Percentiles rank a stretch among this genome's conserved stretches.
Conservation (phyloP, 2,797 vertebrate genomes). For the Leptoclinus maculatus region DNA sequence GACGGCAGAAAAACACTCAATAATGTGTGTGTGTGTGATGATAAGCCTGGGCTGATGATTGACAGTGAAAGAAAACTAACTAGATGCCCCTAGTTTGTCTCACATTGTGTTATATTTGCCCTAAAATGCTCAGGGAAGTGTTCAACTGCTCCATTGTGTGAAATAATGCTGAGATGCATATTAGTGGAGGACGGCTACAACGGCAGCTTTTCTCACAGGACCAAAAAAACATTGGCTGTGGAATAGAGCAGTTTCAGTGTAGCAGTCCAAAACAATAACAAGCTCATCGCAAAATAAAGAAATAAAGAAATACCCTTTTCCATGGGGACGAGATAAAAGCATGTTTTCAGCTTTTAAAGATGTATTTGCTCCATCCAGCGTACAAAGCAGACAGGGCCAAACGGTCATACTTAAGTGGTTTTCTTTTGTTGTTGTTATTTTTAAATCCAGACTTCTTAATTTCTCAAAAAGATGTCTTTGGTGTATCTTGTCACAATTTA, state of each 20-base stretch:
- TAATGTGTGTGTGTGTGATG: neutral
- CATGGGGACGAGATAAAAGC: conserved; percentile 15
- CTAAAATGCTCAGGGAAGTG: conserved; percentile 23
- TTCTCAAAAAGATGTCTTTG: neutral
- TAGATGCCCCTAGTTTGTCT: conserved; percentile 23
- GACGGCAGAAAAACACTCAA: conserved; percentile 1
- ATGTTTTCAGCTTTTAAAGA: conserved; percentile 25
- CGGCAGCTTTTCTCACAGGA: conserved; percentile 1
- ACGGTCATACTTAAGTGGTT: neutral
- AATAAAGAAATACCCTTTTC: conserved; percentile 6
- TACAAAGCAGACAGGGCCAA: conserved; percentile 21
- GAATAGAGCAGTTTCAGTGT: neutral
- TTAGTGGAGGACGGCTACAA: conserved; percentile 6
- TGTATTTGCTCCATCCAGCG: conserved; percentile 7
- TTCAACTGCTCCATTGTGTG: conserved; percentile 13
- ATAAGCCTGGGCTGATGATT: conserved; percentile 17
- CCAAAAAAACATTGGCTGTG: neutral
- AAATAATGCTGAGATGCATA: conserved; percentile 10
- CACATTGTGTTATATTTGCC: conserved; percentile 1
- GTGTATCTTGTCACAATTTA: neutral
- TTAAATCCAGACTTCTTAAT: neutral
- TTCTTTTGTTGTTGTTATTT: neutral
- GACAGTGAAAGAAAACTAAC: conserved; percentile 28
- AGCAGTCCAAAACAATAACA: conserved; percentile 20
- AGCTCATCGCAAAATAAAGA: conserved; percentile 22